Base-by-base conservation (phyloP, 1,140 invertebrate species). In the Pemphigus obesinymphae region DNA sequence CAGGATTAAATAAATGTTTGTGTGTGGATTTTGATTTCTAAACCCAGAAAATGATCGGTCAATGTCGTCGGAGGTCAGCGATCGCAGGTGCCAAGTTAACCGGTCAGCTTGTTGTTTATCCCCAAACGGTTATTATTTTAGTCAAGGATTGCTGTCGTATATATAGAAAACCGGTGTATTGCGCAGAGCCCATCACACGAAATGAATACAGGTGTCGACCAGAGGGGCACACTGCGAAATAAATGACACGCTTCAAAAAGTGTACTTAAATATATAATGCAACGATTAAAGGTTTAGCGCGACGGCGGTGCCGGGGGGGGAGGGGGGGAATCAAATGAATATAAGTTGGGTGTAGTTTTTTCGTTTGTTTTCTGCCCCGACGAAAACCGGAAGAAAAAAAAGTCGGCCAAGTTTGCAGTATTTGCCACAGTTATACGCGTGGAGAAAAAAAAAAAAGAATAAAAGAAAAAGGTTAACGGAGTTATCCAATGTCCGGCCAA, bases 401-500 rank as follows among this genome's bases (percentile, higher is more conserved):
- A n/a, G n/a, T n/a, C 20, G n/a, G 66, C 37, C 34, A 13, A 55
- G n/a, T n/a, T n/a, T n/a, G n/a, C n/a, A n/a, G n/a, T n/a, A n/a
- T n/a, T n/a, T n/a, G n/a, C n/a, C n/a, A n/a, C n/a, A 76, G 50
- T 76, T 78, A 37, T 13, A 53, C 29, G 31, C 8, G 23, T n/a
- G n/a, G n/a, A n/a, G n/a, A n/a, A n/a, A n/a, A n/a, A n/a, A 53
- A 55, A 53, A 55, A 75, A 75, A 34, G 23, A 37, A 40, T 29
- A 66, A 70, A 37, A 40, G 13, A 40, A 78, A 55, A 78, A 31
- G 75, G 50, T 78, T 78, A 1, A n/a, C n/a, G 20, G 10, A 75
- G 75, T 78, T 78, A 78, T 78, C 75, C 75, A 58, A 55, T 78
- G 75, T 78, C 75, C 75, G 34, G 75, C 75, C 31, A 58, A 78